Base-by-base conservation (phyloP, 2,888 invertebrate species). In the Drosophila gaucha region DNA sequence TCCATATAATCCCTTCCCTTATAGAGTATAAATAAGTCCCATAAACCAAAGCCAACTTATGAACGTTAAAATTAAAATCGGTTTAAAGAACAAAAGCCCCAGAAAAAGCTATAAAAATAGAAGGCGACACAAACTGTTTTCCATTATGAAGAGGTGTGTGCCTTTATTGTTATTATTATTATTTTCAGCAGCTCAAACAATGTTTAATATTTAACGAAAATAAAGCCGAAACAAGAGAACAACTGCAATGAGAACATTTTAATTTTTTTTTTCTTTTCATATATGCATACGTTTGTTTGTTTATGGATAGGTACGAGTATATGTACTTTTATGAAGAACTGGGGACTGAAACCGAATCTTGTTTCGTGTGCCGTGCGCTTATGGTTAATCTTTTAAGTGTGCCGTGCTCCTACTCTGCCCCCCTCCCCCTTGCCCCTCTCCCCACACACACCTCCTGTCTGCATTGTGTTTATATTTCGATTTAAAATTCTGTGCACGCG, bases 371-470 rank as follows among this genome's bases (percentile, higher is more conserved):
- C 44, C 36, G 10, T 66, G 47, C 41, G 79, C 68, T 63, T 57
- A 58, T 64, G 86, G 84, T 82, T 82, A 86, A 82, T 86, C 86
- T 86, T 84, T 83, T 80, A 86, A 86, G 84, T 84, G 82, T 80
- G 71, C 66, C 62, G 67, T 43, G 39, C 62, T 36, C 41, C 55
- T 39, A 33, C 67, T 16, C 49, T 10, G 24, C 24, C 28, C 16
- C 10, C 39, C 5, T 38, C 31, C 26, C 26, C 33, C 14, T 20
- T 16, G 31, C n/a, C 16, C 2, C 44, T 33, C 22, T 12, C 4
- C 20, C 6, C 9, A 24, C 22, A 38, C 39, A 24, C 39, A 24
- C 39, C 31, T 30, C n/a, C 22, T 9, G 9, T 12, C 43, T 41
- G 31, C 22, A 36, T 38, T 51, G 41, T 55, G 84, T 86, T 83